A percentile compares a stretch with the other conserved stretches of the same genome.
phyloP scores from a whole-genome alignment of 2,113 vertebrate species.

The Hipposideros armiger region DNA sequence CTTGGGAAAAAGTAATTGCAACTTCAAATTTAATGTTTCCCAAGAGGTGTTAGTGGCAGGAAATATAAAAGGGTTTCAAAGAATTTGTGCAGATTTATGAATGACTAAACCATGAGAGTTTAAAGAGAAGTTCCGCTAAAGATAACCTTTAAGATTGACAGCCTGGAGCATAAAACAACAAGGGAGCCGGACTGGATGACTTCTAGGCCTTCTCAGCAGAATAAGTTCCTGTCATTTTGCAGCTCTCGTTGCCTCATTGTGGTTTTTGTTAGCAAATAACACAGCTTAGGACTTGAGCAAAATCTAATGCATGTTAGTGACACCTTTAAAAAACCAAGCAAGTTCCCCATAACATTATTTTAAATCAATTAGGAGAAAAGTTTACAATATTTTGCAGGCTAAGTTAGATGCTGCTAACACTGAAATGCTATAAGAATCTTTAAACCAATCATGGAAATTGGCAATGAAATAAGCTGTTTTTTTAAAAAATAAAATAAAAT shows the following conservation, averaged over 20 bases:
- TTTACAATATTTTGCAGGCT: not conserved
- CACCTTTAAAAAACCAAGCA: not conserved
- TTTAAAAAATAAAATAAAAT: not conserved
- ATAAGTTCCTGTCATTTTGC: not conserved
- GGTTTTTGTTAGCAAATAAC: not conserved
- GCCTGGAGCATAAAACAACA: not conserved
- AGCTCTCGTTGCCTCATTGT: not conserved
- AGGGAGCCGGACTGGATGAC: no score
- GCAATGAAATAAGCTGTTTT: not conserved
- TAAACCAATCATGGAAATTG: not conserved
- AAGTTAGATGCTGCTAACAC: not conserved
- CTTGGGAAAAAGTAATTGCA: not conserved
- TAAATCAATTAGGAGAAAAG: not conserved
- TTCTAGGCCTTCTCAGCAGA: not conserved
- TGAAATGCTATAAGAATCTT: not conserved
- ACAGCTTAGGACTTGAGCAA: not conserved
- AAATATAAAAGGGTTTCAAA: not conserved
- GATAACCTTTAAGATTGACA: not conserved
- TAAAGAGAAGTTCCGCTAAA: not conserved
- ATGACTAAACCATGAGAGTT: not conserved
- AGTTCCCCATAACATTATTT: not conserved
- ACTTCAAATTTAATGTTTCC: slow-evolving; percentile 5
- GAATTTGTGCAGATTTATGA: not conserved
- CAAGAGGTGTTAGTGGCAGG: not conserved
- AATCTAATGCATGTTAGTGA: not conserved